Evolutionary conservation across 2,888 invertebrate genomes (phyloP).

Genomic region (Meteorus colon): DNA sequence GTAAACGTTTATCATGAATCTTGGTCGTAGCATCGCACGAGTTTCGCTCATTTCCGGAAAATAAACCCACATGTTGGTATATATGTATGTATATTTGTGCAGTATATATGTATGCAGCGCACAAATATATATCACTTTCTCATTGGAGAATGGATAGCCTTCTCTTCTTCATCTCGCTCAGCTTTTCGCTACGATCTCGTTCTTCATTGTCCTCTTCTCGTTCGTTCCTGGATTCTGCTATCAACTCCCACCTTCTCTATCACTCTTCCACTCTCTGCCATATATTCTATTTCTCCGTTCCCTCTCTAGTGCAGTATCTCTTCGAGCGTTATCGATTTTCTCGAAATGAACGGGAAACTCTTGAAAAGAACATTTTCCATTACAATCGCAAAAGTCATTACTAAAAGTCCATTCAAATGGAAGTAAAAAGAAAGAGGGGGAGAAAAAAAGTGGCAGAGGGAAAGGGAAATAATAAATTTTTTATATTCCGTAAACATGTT

Average conservation of each 20-base stretch:
- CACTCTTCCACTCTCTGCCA: too few species aligned
- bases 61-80: constrained; percentile 44
- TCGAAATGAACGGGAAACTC: constrained; percentile 29
- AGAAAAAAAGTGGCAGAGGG: background rate
- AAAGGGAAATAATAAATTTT: constrained; percentile 7
- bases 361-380: background rate
- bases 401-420: constrained; percentile 11
- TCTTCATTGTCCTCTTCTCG: constrained; percentile 15
- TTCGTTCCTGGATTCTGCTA: constrained; percentile 16
- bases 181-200: constrained; percentile 15
- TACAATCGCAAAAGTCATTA: constrained; percentile 6
- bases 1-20: constrained; percentile 40
- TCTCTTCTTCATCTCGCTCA: constrained; percentile 14
- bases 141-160: constrained; percentile 33
- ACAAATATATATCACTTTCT: background rate
- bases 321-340: constrained; percentile 27
- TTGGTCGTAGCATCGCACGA: constrained; percentile 23
- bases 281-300: background rate
- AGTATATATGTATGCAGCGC: background rate
- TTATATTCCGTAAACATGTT: background rate
- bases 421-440: background rate
- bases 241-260: background rate
- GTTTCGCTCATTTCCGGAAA: constrained; percentile 48
- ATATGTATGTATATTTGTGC: background rate
- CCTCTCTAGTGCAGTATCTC: constrained; percentile 23